Conservation (phyloP, 2,797 vertebrate species). For the Chiloscyllium punctatum region DNA sequence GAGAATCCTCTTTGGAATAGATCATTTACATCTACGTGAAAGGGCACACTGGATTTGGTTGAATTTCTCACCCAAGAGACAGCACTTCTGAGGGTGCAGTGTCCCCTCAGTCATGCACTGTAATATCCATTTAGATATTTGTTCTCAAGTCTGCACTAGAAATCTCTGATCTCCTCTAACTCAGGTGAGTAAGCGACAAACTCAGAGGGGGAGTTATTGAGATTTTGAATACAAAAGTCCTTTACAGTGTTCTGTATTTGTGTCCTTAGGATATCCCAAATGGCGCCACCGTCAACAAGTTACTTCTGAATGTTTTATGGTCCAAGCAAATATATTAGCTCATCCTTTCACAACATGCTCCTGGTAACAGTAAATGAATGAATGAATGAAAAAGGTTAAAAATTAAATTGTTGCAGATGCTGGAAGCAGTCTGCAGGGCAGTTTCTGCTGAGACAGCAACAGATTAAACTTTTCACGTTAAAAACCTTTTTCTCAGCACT, state of each 20-base stretch:
- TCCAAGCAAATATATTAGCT: too few species aligned
- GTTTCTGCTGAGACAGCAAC: background rate
- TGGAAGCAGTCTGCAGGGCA: background rate
- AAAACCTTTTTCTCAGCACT: background rate
- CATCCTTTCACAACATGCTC: too few species aligned
- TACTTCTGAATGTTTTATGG: too few species aligned
- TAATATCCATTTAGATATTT: background rate
- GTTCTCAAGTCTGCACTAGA: background rate
- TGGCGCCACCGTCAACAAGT: too few species aligned
- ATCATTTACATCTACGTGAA: background rate
- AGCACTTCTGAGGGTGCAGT: too few species aligned
- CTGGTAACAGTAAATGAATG: background rate
- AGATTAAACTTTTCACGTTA: background rate
- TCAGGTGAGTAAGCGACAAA: background rate
- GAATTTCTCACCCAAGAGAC: background rate
- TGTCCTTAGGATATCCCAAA: too few species aligned
- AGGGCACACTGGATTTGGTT: background rate
- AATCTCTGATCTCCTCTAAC: background rate
- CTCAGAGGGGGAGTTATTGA: background rate
- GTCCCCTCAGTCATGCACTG: too few species aligned
- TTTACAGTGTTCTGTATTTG: too few species aligned
- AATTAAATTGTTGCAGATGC: background rate
- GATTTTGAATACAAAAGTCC: too few species aligned
- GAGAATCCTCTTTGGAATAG: background rate
- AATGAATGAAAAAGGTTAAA: background rate